phyloP scores from a whole-genome alignment of 1,140 invertebrate genomes.

The Nephila pilipes region DNA sequence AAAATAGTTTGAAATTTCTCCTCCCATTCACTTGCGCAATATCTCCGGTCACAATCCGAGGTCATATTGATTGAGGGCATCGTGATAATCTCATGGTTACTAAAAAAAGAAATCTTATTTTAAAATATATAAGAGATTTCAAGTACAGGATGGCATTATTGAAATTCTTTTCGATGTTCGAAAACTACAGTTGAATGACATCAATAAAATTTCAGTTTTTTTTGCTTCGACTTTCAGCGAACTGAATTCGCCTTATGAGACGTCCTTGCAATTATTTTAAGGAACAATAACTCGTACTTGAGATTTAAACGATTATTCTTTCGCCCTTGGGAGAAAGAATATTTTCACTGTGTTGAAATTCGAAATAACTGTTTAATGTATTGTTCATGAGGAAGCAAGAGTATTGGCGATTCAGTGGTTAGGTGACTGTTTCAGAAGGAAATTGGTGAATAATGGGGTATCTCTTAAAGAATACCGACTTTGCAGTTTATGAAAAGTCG shows the following conservation, averaged over 20 bases:
- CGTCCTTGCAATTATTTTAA: conserved; percentile 17
- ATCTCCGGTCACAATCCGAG: not conserved
- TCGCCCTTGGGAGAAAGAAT: not conserved
- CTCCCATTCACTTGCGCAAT: not conserved
- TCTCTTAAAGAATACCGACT: too few relatives aligned
- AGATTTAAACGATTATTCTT: not conserved
- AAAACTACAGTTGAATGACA: not conserved
- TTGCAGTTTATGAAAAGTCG: too few relatives aligned
- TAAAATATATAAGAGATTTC: not conserved
- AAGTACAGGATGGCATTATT: not conserved
- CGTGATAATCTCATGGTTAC: not conserved
- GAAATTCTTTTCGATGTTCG: not conserved
- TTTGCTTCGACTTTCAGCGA: not conserved
- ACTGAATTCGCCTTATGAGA: not conserved
- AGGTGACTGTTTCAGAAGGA: not conserved
- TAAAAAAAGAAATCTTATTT: not conserved
- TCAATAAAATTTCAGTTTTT: not conserved
- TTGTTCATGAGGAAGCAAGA: not conserved
- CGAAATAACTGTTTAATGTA: not conserved
- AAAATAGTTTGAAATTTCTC: not conserved
- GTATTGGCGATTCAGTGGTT: not conserved
- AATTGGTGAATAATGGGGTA: too few relatives aligned
- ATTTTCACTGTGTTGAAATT: not conserved
- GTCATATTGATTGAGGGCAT: not conserved
- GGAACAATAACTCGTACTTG: not conserved